A percentile compares a stretch with the other conserved stretches of the same genome.
These are phyloP conservation scores for Apamea epomidion DNA, from an alignment of 2,888 invertebrate genomes.

Conservation along the genomic window DNA sequence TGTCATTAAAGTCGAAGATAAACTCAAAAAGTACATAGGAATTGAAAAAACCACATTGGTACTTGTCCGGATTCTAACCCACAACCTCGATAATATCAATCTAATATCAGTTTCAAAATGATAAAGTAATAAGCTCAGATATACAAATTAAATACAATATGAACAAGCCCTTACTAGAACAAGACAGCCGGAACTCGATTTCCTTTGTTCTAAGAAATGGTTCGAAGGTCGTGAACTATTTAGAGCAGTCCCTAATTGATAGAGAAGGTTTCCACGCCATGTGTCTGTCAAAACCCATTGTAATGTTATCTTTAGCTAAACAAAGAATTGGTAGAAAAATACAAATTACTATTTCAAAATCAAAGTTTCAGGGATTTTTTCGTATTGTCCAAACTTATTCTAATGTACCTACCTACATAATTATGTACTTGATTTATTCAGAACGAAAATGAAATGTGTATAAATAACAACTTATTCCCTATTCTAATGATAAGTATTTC, in stretches of 20 bases:
- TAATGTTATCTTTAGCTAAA: background rate
- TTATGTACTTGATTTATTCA: no score
- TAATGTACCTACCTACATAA: background rate
- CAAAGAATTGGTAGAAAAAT: background rate
- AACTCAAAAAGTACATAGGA: no score
- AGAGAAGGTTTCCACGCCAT: background rate
- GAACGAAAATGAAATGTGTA: no score
- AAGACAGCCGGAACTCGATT: conserved; percentile 44
- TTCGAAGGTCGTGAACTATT: conserved; percentile 41
- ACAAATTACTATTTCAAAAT: background rate
- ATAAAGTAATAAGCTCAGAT: background rate
- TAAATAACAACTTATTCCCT: no score
- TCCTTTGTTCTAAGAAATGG: conserved; percentile 49
- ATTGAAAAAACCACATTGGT: no score
- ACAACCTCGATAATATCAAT: background rate
- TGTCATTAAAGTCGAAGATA: no score
- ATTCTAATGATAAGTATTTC: no score
- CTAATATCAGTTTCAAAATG: background rate
- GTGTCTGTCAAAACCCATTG: background rate
- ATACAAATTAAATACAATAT: background rate
- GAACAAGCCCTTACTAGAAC: conserved; percentile 31
- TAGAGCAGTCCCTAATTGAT: conserved; percentile 32
- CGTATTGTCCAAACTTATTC: background rate
- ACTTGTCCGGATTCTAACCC: no score
- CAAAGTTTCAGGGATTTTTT: background rate